Base-by-base conservation (phyloP, 2,888 invertebrate species). In the Parthenolecanium corni region DNA sequence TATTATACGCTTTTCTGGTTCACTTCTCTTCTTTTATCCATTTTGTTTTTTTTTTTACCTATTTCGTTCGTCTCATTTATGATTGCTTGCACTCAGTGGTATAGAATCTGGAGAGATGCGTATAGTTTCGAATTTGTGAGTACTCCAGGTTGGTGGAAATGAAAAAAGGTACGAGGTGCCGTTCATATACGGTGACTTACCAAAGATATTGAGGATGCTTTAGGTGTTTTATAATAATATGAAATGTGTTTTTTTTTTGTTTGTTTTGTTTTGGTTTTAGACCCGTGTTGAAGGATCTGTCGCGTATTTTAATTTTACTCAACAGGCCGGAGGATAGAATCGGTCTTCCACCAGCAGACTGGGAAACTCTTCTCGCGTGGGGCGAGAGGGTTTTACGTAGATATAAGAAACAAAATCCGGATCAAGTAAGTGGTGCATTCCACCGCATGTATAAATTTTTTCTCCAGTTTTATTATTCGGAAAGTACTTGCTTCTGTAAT, bases 301-400 rank as follows among this genome's bases (percentile, higher is more conserved):
- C 88, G 58, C 86, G 89, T 76, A 81, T 89, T 69, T 77, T 90
- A 65, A 83, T 88, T 68, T 76, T 89, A 67, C 76, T 89, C 58
- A 89, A 89, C 75, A 81, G 85, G 69, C 79, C 80, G 44, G 78
- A 80, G 36, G 86, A 86, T 68, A 79, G 83, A 68, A 81, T 88
- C 68, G 80, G 82, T 3, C 79, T 84, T 51, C 83, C 85, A 16
- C 87, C 87, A 6, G 84, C 85, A 52, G 89, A 90, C 70, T 90
- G 89, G 90, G 83, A 84, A 69, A 80, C 86, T 65, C 78, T 90
- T 31, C 81, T 86, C 64, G 82, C 82, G 67, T 89, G 89, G 89
- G 87, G 87, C 14, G 88, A 89, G 71, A 80, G 85, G 75, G 79
- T 77, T 62, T 69, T 77, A 25, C 70, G 74, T 56, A 70, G 76